phyloP scores from a whole-genome alignment of 2,797 vertebrate species.

The Cichlasoma orientale region DNA sequence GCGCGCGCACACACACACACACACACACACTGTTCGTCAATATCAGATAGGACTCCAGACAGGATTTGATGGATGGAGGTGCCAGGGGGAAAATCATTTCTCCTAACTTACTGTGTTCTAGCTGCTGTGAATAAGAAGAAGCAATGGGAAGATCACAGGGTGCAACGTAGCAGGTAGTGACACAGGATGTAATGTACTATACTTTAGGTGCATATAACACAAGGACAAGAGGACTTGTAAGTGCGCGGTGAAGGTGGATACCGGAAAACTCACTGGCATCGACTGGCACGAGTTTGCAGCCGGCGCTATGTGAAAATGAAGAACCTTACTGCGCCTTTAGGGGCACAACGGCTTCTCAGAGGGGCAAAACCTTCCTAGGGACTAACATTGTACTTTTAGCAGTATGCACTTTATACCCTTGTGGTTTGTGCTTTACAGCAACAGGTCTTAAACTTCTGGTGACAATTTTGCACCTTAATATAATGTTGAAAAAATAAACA shows the following conservation, averaged over 20 bases:
- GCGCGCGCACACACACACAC: conserved; percentile 2
- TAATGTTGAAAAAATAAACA: background rate
- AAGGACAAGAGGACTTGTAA: background rate
- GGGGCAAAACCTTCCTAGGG: background rate
- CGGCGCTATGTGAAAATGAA: background rate
- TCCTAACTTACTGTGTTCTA: conserved; percentile 36
- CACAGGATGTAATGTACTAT: background rate
- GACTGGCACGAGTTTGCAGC: background rate
- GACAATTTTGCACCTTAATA: background rate
- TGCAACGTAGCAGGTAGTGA: background rate
- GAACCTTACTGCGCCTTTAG: background rate
- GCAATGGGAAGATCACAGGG: background rate
- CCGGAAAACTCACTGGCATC: background rate
- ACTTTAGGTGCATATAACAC: background rate
- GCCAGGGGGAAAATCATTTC: conserved; percentile 56
- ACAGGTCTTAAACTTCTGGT: background rate
- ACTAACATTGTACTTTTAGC: background rate
- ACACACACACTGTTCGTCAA: conserved; percentile 41
- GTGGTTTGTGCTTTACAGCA: background rate
- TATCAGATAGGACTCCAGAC: conserved; percentile 53
- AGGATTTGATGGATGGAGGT: conserved; percentile 63
- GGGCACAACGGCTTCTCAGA: background rate
- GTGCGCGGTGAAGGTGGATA: background rate
- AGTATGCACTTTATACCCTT: background rate
- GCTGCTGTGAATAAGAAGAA: conserved; percentile 38